Base-by-base conservation (phyloP, 2,113 vertebrate species). In the Myiozetetes cayanensis region DNA sequence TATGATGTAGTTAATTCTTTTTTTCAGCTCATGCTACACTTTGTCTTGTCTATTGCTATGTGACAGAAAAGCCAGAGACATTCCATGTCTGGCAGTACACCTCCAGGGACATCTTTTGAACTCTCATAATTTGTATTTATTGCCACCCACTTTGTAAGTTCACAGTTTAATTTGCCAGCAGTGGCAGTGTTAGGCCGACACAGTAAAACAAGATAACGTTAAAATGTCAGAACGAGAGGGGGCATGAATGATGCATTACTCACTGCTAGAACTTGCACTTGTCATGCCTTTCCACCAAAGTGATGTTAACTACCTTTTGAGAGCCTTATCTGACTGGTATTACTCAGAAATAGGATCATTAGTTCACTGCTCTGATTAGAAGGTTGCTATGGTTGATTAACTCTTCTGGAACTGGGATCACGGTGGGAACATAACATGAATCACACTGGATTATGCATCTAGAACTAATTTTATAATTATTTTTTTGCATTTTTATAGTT, bases 121-220 rank as follows among this genome's bases (percentile, higher is more conserved):
- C 98, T 98, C 97, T 98, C 97, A 98, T 98, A 98, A 98, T 98
- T 98, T 98, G 98, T 98, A 98, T 98, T 98, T 98, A 98, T 98
- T 98, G 98, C 98, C 97, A 98, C 97, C 98, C 98, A 98, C 98
- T 98, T 98, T 98, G 98, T 98, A 98, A 98, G 98, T 98, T 98
- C 98, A 98, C 98, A 98, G 98, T 98, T 98, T 98, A 98, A 98
- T 98, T 98, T 98, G 98, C 98, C 97, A 98, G 97, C 97, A 98
- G 97, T 98, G 98, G 98, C 97, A 98, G 98, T 98, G 97, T 98
- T 98, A 98, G 97, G 97, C 97, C 97, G 97, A 98, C 98, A 97
- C 97, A 97, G 98, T 98, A 98, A 98, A 98, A 98, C 98, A 98
- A 98, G 98, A 98, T 98, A 98, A 98, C 98, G 98, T 98, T 98